phyloP scores from a whole-genome alignment of 2,888 invertebrate genomes.

The Fabriciana adippe region DNA sequence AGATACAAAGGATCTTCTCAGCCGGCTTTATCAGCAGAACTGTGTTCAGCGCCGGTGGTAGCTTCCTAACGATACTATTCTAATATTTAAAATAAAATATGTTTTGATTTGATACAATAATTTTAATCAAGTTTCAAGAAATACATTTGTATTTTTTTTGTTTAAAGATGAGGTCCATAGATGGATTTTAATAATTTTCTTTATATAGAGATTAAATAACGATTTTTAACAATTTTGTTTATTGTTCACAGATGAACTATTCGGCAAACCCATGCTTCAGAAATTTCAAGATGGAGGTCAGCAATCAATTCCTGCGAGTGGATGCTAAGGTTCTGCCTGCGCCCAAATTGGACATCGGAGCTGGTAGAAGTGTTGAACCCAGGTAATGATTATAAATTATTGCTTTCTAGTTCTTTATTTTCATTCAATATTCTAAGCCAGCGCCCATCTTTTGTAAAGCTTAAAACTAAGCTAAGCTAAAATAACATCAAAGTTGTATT shows the following conservation, averaged over 20 bases:
- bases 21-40: too few relatives aligned
- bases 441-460: too few relatives aligned
- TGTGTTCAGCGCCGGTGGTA: too few relatives aligned
- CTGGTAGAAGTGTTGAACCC: constrained; percentile 51
- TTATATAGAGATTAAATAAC: neutral
- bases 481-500: too few relatives aligned
- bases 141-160: too few relatives aligned
- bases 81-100: neutral
- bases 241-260: constrained; percentile 65
- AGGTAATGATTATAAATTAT: constrained; percentile 45
- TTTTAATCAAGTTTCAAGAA: too few relatives aligned
- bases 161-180: too few relatives aligned
- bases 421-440: neutral
- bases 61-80: too few relatives aligned
- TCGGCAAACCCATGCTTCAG: constrained; percentile 77
- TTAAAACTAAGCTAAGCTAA: too few relatives aligned
- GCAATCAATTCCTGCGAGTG: constrained; percentile 87
- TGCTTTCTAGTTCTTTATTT: neutral
- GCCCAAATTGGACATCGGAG: constrained; percentile 87
- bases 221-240: neutral
- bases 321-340: constrained; percentile 89
- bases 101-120: too few relatives aligned
- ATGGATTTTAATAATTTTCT: too few relatives aligned
- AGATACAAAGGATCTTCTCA: too few relatives aligned
- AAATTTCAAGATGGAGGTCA: constrained; percentile 92